These are phyloP conservation scores for Hermodice carunculata DNA, from an alignment of 2,888 invertebrate species.

Conservation along the genomic window DNA sequence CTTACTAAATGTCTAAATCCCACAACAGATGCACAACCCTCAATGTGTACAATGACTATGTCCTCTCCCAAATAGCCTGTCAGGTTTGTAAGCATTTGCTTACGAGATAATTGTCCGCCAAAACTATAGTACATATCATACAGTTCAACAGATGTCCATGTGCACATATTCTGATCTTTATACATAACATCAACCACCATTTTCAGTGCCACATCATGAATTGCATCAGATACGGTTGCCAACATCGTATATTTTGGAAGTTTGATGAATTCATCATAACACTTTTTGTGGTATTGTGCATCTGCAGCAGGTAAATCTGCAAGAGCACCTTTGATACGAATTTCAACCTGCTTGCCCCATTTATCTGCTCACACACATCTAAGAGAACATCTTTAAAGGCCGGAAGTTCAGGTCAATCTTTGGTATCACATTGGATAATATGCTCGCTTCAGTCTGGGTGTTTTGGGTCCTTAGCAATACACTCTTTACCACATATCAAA, in stretches of 20 bases:
- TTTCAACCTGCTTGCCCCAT: too few species aligned
- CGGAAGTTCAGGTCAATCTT: not conserved
- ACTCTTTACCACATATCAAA: conserved; percentile 4
- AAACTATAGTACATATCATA: not conserved
- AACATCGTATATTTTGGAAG: not conserved
- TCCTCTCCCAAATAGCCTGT: too few species aligned
- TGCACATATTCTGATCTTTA: not conserved
- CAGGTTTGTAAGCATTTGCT: conserved; percentile 7
- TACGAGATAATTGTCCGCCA: not conserved
- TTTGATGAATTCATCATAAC: conserved; percentile 5
- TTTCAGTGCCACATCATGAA: not conserved
- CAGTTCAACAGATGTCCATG: conserved; percentile 14
- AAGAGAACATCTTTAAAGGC: too few species aligned
- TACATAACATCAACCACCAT: not conserved
- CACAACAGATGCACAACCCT: too few species aligned
- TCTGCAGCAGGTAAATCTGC: conserved; percentile 11
- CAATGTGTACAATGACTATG: too few species aligned
- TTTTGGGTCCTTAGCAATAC: not conserved
- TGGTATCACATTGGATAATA: conserved; percentile 7
- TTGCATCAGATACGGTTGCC: not conserved
- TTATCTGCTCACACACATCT: too few species aligned
- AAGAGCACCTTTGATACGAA: not conserved
- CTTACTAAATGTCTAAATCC: too few species aligned
- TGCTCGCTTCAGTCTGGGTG: not conserved
- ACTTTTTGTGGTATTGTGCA: conserved; percentile 12